phyloP scores from a whole-genome alignment of 2,113 vertebrate species.

The Tetrax tetrax region DNA sequence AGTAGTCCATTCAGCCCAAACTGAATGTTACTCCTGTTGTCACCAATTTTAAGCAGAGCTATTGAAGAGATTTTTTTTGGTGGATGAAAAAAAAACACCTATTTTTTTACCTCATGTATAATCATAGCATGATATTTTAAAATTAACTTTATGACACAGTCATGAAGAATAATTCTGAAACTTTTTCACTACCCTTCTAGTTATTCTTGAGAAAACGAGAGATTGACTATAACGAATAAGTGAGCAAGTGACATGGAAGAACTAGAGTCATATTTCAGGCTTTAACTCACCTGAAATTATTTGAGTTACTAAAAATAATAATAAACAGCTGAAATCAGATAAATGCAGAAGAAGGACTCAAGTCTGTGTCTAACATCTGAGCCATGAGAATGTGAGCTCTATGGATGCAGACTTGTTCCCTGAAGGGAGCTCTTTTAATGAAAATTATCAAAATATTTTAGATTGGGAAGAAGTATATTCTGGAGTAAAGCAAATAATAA shows the following conservation, averaged over 20 bases:
- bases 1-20: not conserved
- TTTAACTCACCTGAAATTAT: not conserved
- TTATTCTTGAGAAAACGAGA: not conserved
- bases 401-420: not conserved
- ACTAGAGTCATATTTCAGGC: not conserved
- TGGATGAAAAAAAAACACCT: not conserved
- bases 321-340: not conserved
- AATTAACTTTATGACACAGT: not conserved
- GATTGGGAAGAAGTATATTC: not conserved
- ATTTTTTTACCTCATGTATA: not conserved
- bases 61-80: not conserved
- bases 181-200: not conserved
- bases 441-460: not conserved
- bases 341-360: not conserved
- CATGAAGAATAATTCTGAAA: not conserved
- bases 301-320: not conserved
- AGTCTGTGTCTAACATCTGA: not conserved
- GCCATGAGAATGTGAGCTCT: not conserved
- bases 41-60: not conserved
- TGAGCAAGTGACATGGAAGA: not conserved
- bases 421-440: not conserved
- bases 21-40: not conserved
- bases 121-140: not conserved
- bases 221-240: not conserved
- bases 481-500: not conserved